phyloP scores from a whole-genome alignment of 2,113 vertebrate genomes.

The Dicrurus megarhynchus region DNA sequence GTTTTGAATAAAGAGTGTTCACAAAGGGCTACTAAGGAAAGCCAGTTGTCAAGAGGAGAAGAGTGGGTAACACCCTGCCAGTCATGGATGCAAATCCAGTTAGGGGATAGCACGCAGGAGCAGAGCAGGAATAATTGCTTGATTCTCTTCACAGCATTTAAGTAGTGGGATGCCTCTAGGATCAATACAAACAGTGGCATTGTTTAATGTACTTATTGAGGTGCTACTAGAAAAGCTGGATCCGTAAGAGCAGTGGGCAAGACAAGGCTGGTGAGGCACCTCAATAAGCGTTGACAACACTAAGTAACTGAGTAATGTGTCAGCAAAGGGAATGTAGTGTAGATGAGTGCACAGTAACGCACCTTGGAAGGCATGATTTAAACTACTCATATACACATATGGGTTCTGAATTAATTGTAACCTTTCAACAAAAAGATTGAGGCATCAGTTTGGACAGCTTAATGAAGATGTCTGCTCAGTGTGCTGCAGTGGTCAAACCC shows the following conservation, averaged over 20 bases:
- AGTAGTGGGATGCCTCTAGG: constrained; percentile 29
- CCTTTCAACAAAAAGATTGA: constrained; percentile 54
- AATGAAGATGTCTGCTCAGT: constrained; percentile 52
- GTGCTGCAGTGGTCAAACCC: background rate
- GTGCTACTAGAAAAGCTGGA: constrained; percentile 27
- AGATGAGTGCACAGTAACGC: constrained; percentile 16
- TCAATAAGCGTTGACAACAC: constrained; percentile 21
- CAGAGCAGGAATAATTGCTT: constrained; percentile 40
- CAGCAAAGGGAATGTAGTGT: constrained; percentile 21
- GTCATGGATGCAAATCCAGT: constrained; percentile 53
- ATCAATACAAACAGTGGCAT: constrained; percentile 1
- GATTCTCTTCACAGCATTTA: constrained; percentile 23
- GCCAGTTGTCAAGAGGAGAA: constrained; percentile 1
- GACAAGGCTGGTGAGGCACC: constrained; percentile 14
- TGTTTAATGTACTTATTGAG: constrained; percentile 42
- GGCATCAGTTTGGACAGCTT: constrained; percentile 25
- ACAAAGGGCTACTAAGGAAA: constrained; percentile 43
- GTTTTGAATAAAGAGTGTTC: constrained; percentile 29
- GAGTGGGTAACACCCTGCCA: constrained; percentile 39
- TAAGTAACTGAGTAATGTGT: constrained; percentile 39
- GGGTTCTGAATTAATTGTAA: constrained; percentile 61
- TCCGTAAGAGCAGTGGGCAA: background rate
- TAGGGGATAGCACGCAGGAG: background rate
- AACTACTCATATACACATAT: constrained; percentile 20
- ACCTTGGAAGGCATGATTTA: constrained; percentile 54